Evolutionary conservation across 2,797 vertebrate species (phyloP).

Genomic region (Philypnodon macrostomus): DNA sequence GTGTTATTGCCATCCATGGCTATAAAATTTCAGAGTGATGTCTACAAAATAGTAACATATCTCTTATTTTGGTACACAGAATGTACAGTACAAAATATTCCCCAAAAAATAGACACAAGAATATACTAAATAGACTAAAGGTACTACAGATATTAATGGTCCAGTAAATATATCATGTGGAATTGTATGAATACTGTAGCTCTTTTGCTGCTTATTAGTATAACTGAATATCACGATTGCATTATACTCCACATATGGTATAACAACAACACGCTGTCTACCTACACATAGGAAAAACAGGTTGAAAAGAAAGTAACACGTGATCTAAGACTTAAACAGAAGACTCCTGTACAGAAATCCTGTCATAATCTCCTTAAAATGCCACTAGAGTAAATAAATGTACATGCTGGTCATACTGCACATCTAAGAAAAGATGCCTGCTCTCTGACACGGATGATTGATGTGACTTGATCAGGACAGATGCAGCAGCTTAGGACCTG

Average conservation of each 20-base stretch:
- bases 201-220: no score
- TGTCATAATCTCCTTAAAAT: slow-evolving; percentile 42
- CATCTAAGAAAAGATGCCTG: background rate
- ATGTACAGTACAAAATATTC: no score
- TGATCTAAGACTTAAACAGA: slow-evolving; percentile 7
- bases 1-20: slow-evolving; percentile 90
- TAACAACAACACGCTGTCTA: no score
- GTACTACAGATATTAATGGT: no score
- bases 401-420: no score
- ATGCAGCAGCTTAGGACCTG: background rate
- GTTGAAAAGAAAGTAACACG: background rate
- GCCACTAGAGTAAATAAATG: slow-evolving; percentile 18
- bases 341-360: slow-evolving; percentile 51
- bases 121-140: no score
- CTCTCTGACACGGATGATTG: background rate
- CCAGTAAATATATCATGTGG: no score
- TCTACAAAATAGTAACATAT: slow-evolving; percentile 35
- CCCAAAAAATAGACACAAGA: no score
- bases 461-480: background rate
- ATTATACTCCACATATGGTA: no score
- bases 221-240: no score
- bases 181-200: no score
- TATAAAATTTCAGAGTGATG: slow-evolving; percentile 56
- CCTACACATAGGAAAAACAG: background rate
- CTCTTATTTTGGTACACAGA: slow-evolving; percentile 1